These are phyloP conservation scores for Enteromius unitaeniatus DNA, from an alignment of 2,797 vertebrate species.

Conservation along the genomic window DNA sequence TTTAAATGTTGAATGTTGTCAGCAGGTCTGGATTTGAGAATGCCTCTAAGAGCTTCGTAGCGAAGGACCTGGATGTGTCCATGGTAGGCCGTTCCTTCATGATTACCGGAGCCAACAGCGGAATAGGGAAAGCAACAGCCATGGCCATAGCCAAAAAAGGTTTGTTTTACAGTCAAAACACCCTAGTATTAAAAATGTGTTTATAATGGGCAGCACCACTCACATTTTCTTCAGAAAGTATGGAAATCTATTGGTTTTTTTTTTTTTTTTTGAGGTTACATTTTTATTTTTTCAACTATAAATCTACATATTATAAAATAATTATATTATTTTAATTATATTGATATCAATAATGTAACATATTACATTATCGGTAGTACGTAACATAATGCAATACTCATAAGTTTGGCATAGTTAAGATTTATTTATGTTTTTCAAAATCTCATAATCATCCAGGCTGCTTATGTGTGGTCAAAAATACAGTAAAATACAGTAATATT, in stretches of 20 bases:
- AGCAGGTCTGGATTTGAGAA: constrained; percentile 73
- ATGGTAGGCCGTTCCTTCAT: constrained; percentile 77
- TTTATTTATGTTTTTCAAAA: neutral
- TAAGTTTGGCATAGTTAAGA: neutral
- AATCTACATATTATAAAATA: too few species aligned
- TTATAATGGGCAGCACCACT: too few species aligned
- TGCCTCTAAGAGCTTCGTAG: constrained; percentile 70
- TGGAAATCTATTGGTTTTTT: too few species aligned
- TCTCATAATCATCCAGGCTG: neutral
- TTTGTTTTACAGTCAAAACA: constrained; percentile 42
- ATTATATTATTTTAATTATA: too few species aligned
- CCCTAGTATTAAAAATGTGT: too few species aligned
- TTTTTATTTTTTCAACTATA: too few species aligned
- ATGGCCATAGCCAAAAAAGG: constrained; percentile 80
- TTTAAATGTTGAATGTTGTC: constrained; percentile 14
- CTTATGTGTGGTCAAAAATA: too few species aligned
- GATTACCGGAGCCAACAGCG: constrained; percentile 80
- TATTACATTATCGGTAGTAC: neutral
- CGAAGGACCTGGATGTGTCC: constrained; percentile 72
- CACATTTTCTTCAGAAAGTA: too few species aligned
- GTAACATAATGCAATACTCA: neutral
- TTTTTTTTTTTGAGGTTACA: too few species aligned
- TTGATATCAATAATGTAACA: too few species aligned
- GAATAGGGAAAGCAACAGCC: constrained; percentile 76
- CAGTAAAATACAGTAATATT: too few species aligned